These are phyloP conservation scores for Agrypnus murinus DNA, from an alignment of 2,888 invertebrate genomes.

Conservation along the genomic window DNA sequence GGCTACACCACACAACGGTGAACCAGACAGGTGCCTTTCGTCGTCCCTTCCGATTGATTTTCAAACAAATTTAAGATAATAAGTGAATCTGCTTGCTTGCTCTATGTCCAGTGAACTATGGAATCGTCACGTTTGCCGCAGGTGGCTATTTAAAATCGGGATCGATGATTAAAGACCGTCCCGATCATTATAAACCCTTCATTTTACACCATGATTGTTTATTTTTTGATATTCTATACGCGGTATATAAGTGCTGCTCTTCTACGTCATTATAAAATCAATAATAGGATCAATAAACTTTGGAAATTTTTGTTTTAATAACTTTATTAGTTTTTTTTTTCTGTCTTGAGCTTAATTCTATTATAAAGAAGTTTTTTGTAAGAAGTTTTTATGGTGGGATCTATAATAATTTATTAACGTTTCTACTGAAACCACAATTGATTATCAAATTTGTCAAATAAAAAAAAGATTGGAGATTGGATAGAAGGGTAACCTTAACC, in stretches of 20 bases:
- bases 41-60: conserved; percentile 49
- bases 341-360: too few species aligned
- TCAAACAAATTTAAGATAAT: conserved; percentile 55
- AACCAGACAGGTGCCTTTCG: conserved; percentile 50
- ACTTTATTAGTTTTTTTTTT: conserved; percentile 46
- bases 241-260: too few species aligned
- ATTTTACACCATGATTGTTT: conserved; percentile 51
- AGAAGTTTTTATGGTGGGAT: too few species aligned
- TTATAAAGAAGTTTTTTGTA: too few species aligned
- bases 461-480: too few species aligned
- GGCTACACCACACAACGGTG: conserved; percentile 36
- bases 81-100: too few species aligned
- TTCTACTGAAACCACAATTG: too few species aligned
- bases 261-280: too few species aligned
- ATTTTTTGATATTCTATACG: conserved; percentile 46
- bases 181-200: conserved; percentile 48
- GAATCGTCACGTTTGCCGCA: conserved; percentile 64
- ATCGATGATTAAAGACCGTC: conserved; percentile 54
- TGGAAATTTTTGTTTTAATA: conserved; percentile 45
- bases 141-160: conserved; percentile 60
- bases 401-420: too few species aligned
- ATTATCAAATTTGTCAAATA: too few species aligned
- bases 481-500: too few species aligned
- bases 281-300: conserved; percentile 46
- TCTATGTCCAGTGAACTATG: conserved; percentile 66